Base-by-base conservation (phyloP, 2,797 vertebrate species). In the Pteropus rufus region DNA sequence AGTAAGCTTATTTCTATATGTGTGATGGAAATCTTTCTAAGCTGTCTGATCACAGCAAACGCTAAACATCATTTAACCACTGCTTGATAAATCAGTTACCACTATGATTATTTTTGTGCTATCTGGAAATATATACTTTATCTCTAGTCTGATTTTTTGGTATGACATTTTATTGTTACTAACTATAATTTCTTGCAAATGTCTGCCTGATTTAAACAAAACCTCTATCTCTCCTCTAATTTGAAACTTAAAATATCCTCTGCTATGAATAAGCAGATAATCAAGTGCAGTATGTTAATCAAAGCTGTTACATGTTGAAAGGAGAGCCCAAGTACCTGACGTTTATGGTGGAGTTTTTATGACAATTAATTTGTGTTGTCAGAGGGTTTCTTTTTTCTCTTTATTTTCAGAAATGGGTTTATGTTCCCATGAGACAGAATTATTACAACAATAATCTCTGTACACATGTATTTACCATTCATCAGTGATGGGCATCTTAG, bases 111-210 rank as follows among this genome's bases (percentile, higher is more conserved):
- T 72, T 89, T 85, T 56, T 52, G 19, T 54, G 26, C 12, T 93
- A 72, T 70, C 65, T 89, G 19, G n/a, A 91, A 96, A 75, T 84
- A 54, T 0, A 41, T 7, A 44, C 18, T 85, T 80, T 34, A 77
- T 72, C 46, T 67, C 94, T 62, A 72, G 21, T 83, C 52, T 95
- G 49, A 83, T 18, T 46, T 80, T 94, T 62, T 81, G 34, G 12
- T 11, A 64, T 54, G 89, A 65, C 4, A 70, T 9, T 60, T 91
- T 92, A 86, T 86, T 79, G 54, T 77, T 83, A 82, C 58, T 70
- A 91, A 75, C 62, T 54, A 19, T 76, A 93, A 86, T 79, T 96
- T 92, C 69, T 95, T 89, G 8, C 9, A 69, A 91, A 89, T 95
- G 10, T 90, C 49, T 89, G 4, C 18, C 39, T 75, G 18, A 91